Evolutionary conservation across 2,113 vertebrate species (phyloP).

Genomic region (Motacilla tschutschensis): DNA sequence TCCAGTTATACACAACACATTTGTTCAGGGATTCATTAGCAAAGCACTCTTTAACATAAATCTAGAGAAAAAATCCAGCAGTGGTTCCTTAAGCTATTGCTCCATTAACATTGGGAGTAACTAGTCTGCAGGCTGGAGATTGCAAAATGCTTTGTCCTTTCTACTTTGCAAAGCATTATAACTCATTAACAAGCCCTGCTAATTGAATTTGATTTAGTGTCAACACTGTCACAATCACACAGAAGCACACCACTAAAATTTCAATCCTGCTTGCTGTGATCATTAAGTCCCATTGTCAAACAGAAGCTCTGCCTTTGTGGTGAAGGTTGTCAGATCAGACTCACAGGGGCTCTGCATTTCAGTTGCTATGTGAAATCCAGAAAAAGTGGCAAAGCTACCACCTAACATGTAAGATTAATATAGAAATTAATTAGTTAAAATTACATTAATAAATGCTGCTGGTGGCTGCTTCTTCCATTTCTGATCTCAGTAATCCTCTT

Average conservation of each 20-base stretch:
- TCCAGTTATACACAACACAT: conserved; percentile 6
- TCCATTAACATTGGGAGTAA: conserved; percentile 21
- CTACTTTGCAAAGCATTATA: conserved; percentile 58
- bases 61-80: conserved; percentile 56
- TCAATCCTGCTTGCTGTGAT: conserved; percentile 54
- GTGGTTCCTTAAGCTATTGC: conserved; percentile 26
- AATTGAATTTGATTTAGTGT: conserved; percentile 82
- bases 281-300: conserved; percentile 66
- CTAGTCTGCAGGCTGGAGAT: conserved; percentile 25
- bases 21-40: conserved; percentile 64
- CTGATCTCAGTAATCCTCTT: conserved; percentile 9
- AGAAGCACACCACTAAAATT: conserved; percentile 65
- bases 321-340: conserved; percentile 54
- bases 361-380: background rate
- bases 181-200: conserved; percentile 73
- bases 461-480: background rate
- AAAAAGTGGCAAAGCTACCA: conserved; percentile 7
- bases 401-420: conserved; percentile 22
- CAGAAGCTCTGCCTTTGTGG: conserved; percentile 56
- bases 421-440: conserved; percentile 35
- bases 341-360: conserved; percentile 35
- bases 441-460: conserved; percentile 1
- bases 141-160: conserved; percentile 64
- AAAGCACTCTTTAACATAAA: conserved; percentile 58
- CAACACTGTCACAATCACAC: conserved; percentile 65